A percentile compares a stretch with the other conserved stretches of the same genome.
Evolutionary conservation across 2,113 vertebrate species (phyloP).

Genomic region (Protomyctophum bolini): DNA sequence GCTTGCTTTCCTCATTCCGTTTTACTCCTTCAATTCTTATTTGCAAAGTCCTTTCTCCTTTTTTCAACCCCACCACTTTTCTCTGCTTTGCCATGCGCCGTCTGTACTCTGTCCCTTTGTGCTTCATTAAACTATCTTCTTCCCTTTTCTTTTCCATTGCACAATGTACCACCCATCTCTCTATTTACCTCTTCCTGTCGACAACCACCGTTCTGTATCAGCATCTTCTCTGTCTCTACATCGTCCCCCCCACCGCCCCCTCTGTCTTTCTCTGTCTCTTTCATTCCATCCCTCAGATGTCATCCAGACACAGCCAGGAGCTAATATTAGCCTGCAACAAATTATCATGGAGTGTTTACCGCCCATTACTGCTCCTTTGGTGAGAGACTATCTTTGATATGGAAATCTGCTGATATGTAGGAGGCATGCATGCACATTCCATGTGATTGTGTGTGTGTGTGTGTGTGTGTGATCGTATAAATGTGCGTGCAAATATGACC

Average conservation of each 20-base stretch:
- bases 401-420: slow-evolving; percentile 61
- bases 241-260: background rate
- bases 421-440: slow-evolving; percentile 17
- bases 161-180: background rate
- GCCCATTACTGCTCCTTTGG: slow-evolving; percentile 59
- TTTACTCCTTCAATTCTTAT: slow-evolving; percentile 3
- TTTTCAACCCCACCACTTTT: background rate
- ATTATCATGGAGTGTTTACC: slow-evolving; percentile 69
- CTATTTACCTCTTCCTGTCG: background rate
- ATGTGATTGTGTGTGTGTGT: background rate
- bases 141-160: slow-evolving; percentile 54
- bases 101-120: background rate
- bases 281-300: slow-evolving; percentile 55
- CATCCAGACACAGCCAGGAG: slow-evolving; percentile 52
- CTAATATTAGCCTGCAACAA: slow-evolving; percentile 73
- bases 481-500: background rate
- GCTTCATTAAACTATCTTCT: slow-evolving; percentile 27
- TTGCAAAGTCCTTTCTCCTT: background rate
- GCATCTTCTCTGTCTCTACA: slow-evolving; percentile 8
- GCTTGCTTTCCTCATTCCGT: slow-evolving; percentile 10
- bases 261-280: background rate
- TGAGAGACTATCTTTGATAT: slow-evolving; percentile 73
- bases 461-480: background rate
- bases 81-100: slow-evolving; percentile 1
- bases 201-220: background rate